A percentile compares a stretch with the other conserved stretches of the same genome.
Conservation (phyloP, 2,113 vertebrate species). For the Hydropotes inermis region DNA sequence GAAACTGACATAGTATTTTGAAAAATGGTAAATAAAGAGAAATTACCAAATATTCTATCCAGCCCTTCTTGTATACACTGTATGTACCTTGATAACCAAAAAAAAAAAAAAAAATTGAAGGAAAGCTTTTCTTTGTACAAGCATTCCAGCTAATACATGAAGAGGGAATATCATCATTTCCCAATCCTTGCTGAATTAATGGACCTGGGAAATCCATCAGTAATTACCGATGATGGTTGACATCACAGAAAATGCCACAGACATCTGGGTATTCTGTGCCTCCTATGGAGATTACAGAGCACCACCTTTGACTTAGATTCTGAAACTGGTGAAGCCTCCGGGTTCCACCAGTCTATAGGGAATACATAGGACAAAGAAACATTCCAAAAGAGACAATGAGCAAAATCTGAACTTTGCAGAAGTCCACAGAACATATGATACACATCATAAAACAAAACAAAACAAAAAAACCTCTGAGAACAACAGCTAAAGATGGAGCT, state of each 20-base stretch:
- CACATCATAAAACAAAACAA: background rate
- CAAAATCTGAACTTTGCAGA: background rate
- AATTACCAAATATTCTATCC: background rate
- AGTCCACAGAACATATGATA: too few relatives aligned
- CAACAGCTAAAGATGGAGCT: background rate
- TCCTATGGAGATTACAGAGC: background rate
- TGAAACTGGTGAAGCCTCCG: background rate
- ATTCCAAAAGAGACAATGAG: background rate
- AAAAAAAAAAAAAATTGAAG: background rate
- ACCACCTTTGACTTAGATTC: background rate
- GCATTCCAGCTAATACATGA: background rate
- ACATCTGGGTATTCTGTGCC: background rate
- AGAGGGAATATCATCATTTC: background rate
- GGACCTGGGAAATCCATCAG: background rate
- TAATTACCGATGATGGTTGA: background rate
- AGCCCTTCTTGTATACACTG: background rate
- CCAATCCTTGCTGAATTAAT: background rate
- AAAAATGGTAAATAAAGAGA: background rate
- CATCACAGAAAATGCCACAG: background rate
- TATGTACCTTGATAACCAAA: background rate
- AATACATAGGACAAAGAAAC: background rate
- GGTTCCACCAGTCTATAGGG: background rate
- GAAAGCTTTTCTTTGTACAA: background rate
- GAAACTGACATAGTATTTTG: background rate
- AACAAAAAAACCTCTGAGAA: background rate